Evolutionary conservation across 2,113 vertebrate species (phyloP).

Genomic region (Apodemus sylvaticus): DNA sequence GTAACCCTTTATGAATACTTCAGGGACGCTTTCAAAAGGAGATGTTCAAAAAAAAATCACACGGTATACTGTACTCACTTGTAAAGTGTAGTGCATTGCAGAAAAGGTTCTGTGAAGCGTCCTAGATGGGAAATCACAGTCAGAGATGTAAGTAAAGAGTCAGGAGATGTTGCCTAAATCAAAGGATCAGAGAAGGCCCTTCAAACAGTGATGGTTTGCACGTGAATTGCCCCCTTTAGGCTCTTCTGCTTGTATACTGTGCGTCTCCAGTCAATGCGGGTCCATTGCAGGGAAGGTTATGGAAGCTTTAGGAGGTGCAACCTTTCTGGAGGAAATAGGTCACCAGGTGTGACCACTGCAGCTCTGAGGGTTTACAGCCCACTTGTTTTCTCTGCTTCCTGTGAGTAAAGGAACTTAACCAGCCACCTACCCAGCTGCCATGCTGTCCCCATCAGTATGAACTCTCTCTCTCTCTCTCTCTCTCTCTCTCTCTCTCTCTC

Average conservation of each 20-base stretch:
- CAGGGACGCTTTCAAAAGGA: not conserved
- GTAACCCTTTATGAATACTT: slow-evolving; percentile 8
- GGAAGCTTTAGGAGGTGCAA: too few species aligned
- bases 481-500: too few species aligned
- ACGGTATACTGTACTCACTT: not conserved
- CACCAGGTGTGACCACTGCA: too few species aligned
- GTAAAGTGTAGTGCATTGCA: not conserved
- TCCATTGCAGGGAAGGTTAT: not conserved
- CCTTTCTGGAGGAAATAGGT: not conserved
- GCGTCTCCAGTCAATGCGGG: not conserved
- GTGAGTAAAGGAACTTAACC: too few species aligned
- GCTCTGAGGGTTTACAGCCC: not conserved
- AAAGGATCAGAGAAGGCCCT: not conserved
- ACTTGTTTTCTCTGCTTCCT: not conserved
- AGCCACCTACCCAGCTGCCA: not conserved
- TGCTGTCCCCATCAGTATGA: not conserved
- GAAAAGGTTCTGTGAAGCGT: not conserved
- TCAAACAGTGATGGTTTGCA: not conserved
- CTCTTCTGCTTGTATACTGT: too few species aligned
- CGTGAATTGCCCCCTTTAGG: not conserved
- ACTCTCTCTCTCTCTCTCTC: too few species aligned
- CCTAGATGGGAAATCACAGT: not conserved
- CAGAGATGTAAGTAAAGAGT: not conserved
- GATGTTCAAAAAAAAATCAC: not conserved
- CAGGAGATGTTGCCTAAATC: not conserved